phyloP scores from a whole-genome alignment of 2,797 vertebrate species.

The Coregonus sp. region DNA sequence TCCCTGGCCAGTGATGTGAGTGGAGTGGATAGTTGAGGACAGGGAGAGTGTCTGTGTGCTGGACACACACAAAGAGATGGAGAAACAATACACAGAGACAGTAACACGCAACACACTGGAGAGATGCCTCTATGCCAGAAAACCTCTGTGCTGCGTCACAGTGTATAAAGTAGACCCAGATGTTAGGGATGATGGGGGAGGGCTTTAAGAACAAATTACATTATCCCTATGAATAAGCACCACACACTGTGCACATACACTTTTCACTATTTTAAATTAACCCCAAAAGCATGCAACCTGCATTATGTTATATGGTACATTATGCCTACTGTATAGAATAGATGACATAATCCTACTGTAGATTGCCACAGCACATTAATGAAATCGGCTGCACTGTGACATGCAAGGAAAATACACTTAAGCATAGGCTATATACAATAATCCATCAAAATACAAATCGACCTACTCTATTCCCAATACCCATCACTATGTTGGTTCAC shows the following conservation, averaged over 20 bases:
- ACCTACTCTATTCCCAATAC: background rate
- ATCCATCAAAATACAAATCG: background rate
- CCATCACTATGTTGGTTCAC: background rate
- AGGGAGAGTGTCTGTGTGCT: background rate
- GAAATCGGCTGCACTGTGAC: background rate
- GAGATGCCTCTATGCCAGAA: background rate
- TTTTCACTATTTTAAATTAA: background rate
- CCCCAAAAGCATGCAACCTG: background rate
- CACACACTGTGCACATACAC: background rate
- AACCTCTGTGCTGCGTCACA: background rate
- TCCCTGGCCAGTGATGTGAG: background rate
- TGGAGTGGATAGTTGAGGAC: background rate
- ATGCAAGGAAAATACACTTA: background rate
- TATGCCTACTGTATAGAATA: background rate
- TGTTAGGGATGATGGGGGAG: constrained; percentile 2
- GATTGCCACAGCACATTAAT: background rate
- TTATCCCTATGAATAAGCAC: background rate
- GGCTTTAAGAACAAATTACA: background rate
- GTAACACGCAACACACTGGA: background rate
- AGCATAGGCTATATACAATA: background rate
- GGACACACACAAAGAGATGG: background rate
- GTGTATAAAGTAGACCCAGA: constrained; percentile 6
- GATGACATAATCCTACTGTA: no score
- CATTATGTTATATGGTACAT: background rate
- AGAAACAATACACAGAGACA: background rate